Percentiles rank a stretch among this genome's conserved stretches.
phyloP scores from a whole-genome alignment of 2,113 vertebrate genomes.

The Dolichotis patagonum region DNA sequence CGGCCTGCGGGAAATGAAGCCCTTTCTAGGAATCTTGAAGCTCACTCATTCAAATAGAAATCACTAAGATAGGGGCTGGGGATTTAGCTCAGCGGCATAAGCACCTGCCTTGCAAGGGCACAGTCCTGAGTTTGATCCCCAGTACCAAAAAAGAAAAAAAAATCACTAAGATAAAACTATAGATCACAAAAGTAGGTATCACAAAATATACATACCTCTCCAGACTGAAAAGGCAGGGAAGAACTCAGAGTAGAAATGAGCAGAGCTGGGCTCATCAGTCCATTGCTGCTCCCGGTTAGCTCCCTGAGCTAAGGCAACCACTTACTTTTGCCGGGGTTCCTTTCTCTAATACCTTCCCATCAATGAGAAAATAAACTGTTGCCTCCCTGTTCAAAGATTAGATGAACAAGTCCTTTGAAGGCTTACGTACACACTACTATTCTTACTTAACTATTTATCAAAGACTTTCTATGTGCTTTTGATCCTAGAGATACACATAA shows the following conservation, averaged over 20 bases:
- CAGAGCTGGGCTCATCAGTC: not conserved
- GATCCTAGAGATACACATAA: not conserved
- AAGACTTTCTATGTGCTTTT: not conserved
- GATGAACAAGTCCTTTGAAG: not conserved
- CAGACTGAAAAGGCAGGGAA: not conserved
- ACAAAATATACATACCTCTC: no score
- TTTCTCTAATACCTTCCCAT: not conserved
- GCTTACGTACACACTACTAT: not conserved
- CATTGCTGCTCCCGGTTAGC: not conserved
- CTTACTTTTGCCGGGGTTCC: not conserved
- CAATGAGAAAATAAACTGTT: not conserved
- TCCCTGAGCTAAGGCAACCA: not conserved
- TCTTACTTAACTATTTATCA: not conserved
- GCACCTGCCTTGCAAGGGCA: no score
- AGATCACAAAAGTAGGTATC: not conserved
- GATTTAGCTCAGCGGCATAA: no score
- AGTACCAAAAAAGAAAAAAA: no score
- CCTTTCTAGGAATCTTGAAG: not conserved
- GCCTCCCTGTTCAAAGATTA: not conserved
- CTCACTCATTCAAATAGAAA: no score
- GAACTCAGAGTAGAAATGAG: not conserved
- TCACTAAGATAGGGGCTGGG: no score
- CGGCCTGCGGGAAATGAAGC: not conserved
- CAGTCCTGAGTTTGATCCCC: no score
- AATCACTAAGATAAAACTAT: not conserved